Evolutionary conservation across 1,140 invertebrate genomes (phyloP), one percentile per base, ranked within the genome.

Genomic region (Alviniconcha marisindica): DNA sequence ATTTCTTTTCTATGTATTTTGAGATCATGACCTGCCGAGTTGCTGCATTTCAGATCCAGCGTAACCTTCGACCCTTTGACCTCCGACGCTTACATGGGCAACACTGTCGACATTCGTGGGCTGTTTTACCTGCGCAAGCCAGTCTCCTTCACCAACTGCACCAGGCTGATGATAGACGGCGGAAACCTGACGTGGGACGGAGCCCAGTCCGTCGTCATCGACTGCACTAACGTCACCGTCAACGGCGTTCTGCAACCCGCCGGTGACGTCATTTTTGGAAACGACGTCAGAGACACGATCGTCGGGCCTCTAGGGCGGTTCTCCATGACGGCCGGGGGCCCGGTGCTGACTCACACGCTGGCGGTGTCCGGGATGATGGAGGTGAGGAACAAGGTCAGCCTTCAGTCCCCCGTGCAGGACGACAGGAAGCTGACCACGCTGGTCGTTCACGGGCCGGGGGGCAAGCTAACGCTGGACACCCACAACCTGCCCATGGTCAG

Each of bases 181-280:
- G 85, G 83, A 10, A 79, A 51, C 21, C 76, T 89, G 0, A 78
- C 63, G 14, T 88, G 89, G 88, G 66, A 84, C 33, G 54, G 74
- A 15, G 80, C 77, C 28, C 54, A 60, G 28, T 81, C 83, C 10
- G 85, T 88, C 18, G 85, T 80, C 33, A 31, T 90, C 31, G 85
- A 89, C 81, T 90, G 89, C 83, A 66, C 44, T n/a, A 82, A 77
- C 56, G 83, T 90, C 36, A 87, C 80, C 36, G 85, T 90, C 48
- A 88, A 90, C 77, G 86, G 88, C 40, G 18, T 80, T 15, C 56
- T 54, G 15, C 89, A 88, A 38, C 66, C 86, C 21, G 83, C 87
- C 15, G 86, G 86, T 21, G 77, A 73, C 15, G 54, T 88, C 2
- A 83, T 82, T 21, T 89, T 89, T 76, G 86, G 86, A 28, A 5